Evolutionary conservation across 2,888 invertebrate genomes (phyloP), one percentile per base, ranked within the genome.

Genomic region (Lissocephala sabroskyi): DNA sequence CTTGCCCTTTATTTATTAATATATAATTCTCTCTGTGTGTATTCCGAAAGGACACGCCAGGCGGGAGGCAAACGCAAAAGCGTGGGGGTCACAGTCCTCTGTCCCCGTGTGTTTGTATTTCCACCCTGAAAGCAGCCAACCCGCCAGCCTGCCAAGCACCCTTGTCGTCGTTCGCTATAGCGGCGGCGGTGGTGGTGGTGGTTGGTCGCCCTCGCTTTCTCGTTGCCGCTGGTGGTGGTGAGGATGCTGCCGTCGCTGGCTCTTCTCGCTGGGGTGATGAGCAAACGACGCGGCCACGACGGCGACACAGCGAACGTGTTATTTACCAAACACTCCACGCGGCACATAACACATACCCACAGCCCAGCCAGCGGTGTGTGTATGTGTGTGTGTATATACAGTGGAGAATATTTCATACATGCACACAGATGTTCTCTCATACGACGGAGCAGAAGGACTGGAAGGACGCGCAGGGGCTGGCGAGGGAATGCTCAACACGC

Each of bases 321-420:
- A 80, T 80, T 80, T 80, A 80, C 80, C 80, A 80, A 80, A 80
- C 80, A 80, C 80, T 79, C 79, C 74, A 76, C 66, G n/a, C n/a
- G 43, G 59, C 61, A 63, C 64, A 70, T 62, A 65, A 62, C 64
- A 77, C 61, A 73, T 55, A 58, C 9, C 30, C 13, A 41, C n/a
- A 40, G n/a, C 9, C 23, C 2, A 16, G 10, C 29, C 29, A n/a
- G 26, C 28, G 13, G 16, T 14, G 19, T 41, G 17, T 35, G 45
- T 36, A 32, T 41, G 42, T 43, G 17, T n/a, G 23, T 26, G 45
- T 46, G 35, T 35, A 35, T 44, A 23, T 7, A 23, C 23, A 23
- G n/a, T n/a, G n/a, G n/a, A n/a, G n/a, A n/a, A n/a, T n/a, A n/a
- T n/a, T n/a, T n/a, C n/a, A n/a, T n/a, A n/a, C n/a, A n/a, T n/a